phyloP scores from a whole-genome alignment of 1,140 invertebrate species.

The Temnothorax longispinosus region DNA sequence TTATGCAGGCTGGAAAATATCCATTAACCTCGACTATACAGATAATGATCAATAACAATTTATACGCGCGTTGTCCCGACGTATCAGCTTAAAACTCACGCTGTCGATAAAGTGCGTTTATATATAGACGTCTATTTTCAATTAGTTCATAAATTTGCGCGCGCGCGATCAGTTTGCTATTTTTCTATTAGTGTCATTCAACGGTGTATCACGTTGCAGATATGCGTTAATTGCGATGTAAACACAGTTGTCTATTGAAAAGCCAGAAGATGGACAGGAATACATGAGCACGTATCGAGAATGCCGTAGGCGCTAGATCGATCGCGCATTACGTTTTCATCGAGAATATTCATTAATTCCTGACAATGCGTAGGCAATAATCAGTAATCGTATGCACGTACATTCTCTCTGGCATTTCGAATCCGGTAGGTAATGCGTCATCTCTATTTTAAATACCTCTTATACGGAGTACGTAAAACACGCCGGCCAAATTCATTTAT shows the following conservation, averaged over 20 bases:
- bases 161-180: constrained; percentile 14
- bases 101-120: constrained; percentile 48
- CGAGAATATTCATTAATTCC: constrained; percentile 46
- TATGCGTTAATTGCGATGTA: neutral
- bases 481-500: neutral
- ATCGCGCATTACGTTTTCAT: constrained; percentile 36
- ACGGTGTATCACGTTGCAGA: constrained; percentile 5
- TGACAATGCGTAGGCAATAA: constrained; percentile 33
- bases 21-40: constrained; percentile 49
- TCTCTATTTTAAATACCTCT: neutral
- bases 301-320: constrained; percentile 2
- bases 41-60: constrained; percentile 61
- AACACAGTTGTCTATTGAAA: constrained; percentile 9
- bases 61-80: constrained; percentile 43
- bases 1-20: constrained; percentile 53
- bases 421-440: neutral
- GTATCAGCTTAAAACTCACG: constrained; percentile 54
- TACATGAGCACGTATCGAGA: neutral
- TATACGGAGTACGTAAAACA: neutral
- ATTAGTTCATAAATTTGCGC: constrained; percentile 46
- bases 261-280: constrained; percentile 21
- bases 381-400: constrained; percentile 41
- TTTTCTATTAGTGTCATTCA: constrained; percentile 40
- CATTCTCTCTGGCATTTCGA: constrained; percentile 18
- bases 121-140: constrained; percentile 46